A percentile compares a stretch with the other conserved stretches of the same genome.
phyloP scores from a whole-genome alignment of 2,797 vertebrate genomes.

The Macropodus opercularis region DNA sequence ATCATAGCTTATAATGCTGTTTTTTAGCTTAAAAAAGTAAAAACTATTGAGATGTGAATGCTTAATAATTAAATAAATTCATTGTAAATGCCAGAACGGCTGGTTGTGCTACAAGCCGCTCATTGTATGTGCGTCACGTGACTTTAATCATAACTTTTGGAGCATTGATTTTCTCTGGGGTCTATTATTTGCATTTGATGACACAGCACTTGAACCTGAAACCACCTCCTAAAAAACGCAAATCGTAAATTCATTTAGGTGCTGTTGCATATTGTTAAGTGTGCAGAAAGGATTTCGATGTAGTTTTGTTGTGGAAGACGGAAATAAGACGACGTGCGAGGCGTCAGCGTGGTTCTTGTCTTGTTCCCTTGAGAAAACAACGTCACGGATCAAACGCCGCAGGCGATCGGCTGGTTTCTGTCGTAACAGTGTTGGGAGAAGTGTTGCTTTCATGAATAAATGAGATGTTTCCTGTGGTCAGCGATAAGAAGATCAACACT shows the following conservation, averaged over 20 bases:
- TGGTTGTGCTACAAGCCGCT: constrained; percentile 29
- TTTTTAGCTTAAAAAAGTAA: constrained; percentile 47
- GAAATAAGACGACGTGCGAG: background rate
- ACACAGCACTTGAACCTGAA: constrained; percentile 23
- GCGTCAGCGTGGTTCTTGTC: background rate
- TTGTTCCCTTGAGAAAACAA: background rate
- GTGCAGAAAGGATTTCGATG: background rate
- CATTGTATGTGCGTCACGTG: constrained; percentile 11
- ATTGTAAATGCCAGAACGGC: constrained; percentile 34
- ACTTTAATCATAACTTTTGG: background rate
- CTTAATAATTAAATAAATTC: constrained; percentile 29
- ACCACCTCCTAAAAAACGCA: too few relatives aligned
- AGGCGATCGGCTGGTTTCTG: background rate
- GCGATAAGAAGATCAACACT: background rate
- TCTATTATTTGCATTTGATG: constrained; percentile 23
- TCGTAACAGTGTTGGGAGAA: background rate
- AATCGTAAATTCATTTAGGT: background rate
- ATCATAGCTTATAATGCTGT: constrained; percentile 22
- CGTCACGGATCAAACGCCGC: background rate
- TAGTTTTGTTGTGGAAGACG: background rate
- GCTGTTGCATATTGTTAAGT: background rate
- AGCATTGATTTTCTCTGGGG: constrained; percentile 4
- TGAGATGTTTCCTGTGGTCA: background rate
- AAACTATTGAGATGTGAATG: constrained; percentile 27
- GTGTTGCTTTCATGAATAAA: background rate